These are phyloP conservation scores for Zaprionus lineosus DNA, from an alignment of 2,888 invertebrate genomes.

Conservation along the genomic window DNA sequence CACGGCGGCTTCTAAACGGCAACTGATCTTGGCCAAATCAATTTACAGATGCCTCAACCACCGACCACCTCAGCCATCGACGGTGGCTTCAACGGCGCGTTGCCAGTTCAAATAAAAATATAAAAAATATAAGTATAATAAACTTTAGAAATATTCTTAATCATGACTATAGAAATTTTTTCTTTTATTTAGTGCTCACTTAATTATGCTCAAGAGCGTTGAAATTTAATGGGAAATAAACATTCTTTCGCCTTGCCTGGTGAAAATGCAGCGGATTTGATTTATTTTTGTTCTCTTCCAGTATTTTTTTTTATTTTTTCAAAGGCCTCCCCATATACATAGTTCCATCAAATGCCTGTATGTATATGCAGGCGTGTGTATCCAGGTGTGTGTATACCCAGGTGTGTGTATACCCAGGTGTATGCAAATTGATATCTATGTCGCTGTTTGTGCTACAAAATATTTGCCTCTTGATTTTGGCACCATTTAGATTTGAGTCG, in stretches of 20 bases:
- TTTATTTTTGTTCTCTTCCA: constrained; percentile 21
- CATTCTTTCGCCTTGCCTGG: constrained; percentile 52
- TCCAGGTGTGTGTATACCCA: too few species aligned
- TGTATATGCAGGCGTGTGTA: too few species aligned
- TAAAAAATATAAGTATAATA: constrained; percentile 4
- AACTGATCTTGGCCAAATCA: constrained; percentile 73
- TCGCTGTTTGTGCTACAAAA: constrained; percentile 38
- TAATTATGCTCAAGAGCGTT: constrained; percentile 76
- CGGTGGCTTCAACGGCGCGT: constrained; percentile 16
- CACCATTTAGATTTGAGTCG: constrained; percentile 45
- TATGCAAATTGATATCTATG: too few species aligned
- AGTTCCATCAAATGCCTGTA: too few species aligned
- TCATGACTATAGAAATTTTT: constrained; percentile 68
- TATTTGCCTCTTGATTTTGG: constrained; percentile 31
- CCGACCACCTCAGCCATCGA: constrained; percentile 21
- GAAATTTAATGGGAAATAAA: constrained; percentile 71
- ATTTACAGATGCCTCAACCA: constrained; percentile 44
- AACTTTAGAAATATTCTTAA: constrained; percentile 59
- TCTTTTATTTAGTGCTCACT: constrained; percentile 63
- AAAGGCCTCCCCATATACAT: not conserved
- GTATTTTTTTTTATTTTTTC: not conserved
- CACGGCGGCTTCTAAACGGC: constrained; percentile 73
- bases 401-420: too few species aligned
- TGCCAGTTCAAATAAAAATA: constrained; percentile 5
- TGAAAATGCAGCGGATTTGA: constrained; percentile 68